Evolutionary conservation across 1,140 invertebrate species (phyloP), one percentile per base, ranked within the genome.

Genomic region (Helicoverpa zea): DNA sequence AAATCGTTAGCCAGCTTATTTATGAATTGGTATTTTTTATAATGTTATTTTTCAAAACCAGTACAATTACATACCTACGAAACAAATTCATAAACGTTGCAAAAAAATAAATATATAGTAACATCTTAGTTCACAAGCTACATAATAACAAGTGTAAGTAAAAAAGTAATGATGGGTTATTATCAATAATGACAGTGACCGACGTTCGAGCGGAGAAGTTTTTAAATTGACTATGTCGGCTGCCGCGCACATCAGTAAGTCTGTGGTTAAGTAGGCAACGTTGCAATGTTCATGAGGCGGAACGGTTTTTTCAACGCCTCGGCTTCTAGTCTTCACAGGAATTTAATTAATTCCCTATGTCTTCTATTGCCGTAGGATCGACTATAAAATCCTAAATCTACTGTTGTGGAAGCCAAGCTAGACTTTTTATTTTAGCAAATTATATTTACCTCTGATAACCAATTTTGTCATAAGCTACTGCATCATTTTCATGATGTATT

Each of bases 121-220:
- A 16, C 10, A 35, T 64, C 63, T 43, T 12, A 58, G 35, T 47
- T 47, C 35, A 47, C n/a, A 64, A 3, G 9, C 63, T 2, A 16
- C 63, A 64, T 47, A 64, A 47, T 64, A 64, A 16, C 35, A 16
- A 64, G n/a, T 47, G 14, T 47, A 0, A 64, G n/a, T 43, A 64
- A 64, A 64, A 64, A 43, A 47, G 23, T 72, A 72, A 73, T 54
- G 70, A 30, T 23, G 49, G 47, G 66, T 68, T 35, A 73, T 56
- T 73, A 56, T 35, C 23, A 73, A 18, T 64, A 47, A 64, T 58
- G 54, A 58, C 52, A 35, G 35, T 30, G 70, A 56, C 29, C 14
- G 29, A 58, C 23, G 14, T 58, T 16, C 30, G 30, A 64, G 30
- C 11, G 35, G 35, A 43, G 63, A 30, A 47, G 7, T 64, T 14